Conservation (phyloP, 2,797 vertebrate species). For the Enteromius unitaeniatus region DNA sequence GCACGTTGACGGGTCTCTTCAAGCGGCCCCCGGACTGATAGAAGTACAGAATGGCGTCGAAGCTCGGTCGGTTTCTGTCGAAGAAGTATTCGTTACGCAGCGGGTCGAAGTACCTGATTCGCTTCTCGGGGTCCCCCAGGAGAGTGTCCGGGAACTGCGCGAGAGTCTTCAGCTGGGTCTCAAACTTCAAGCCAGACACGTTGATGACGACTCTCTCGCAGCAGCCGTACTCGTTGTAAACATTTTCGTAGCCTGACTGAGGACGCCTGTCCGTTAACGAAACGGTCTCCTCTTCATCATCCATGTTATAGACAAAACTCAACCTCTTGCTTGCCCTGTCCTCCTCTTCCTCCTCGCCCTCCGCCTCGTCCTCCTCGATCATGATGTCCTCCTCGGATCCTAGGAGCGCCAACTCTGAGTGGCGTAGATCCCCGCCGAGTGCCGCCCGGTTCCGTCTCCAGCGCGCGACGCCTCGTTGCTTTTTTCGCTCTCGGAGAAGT, state of each 20-base stretch:
- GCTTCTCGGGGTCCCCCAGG: slow-evolving; percentile 92
- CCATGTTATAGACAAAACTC: slow-evolving; percentile 85
- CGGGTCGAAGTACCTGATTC: slow-evolving; percentile 96
- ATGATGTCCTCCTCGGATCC: slow-evolving; percentile 95
- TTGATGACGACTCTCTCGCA: slow-evolving; percentile 97
- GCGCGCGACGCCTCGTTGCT: slow-evolving; percentile 78
- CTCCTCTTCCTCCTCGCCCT: slow-evolving; percentile 71
- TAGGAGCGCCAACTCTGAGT: slow-evolving; percentile 91
- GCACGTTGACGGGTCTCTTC: slow-evolving; percentile 95
- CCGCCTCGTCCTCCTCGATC: slow-evolving; percentile 85
- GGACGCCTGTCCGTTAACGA: slow-evolving; percentile 87
- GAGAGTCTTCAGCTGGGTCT: slow-evolving; percentile 95
- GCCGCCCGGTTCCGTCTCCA: slow-evolving; percentile 85
- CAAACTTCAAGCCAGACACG: slow-evolving; percentile 94
- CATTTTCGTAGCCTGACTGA: slow-evolving; percentile 85
- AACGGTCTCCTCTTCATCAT: slow-evolving; percentile 84
- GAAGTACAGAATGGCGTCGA: slow-evolving; percentile 97
- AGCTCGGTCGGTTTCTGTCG: slow-evolving; percentile 95
- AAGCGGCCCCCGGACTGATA: slow-evolving; percentile 96
- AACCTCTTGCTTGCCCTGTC: slow-evolving; percentile 74
- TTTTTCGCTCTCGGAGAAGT: slow-evolving; percentile 77
- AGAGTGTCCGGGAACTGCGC: slow-evolving; percentile 96
- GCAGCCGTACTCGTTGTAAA: slow-evolving; percentile 90
- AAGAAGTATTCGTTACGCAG: slow-evolving; percentile 98
- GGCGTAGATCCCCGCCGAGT: slow-evolving; percentile 88